phyloP scores from a whole-genome alignment of 2,113 vertebrate genomes.

The Hystrix brachyura region DNA sequence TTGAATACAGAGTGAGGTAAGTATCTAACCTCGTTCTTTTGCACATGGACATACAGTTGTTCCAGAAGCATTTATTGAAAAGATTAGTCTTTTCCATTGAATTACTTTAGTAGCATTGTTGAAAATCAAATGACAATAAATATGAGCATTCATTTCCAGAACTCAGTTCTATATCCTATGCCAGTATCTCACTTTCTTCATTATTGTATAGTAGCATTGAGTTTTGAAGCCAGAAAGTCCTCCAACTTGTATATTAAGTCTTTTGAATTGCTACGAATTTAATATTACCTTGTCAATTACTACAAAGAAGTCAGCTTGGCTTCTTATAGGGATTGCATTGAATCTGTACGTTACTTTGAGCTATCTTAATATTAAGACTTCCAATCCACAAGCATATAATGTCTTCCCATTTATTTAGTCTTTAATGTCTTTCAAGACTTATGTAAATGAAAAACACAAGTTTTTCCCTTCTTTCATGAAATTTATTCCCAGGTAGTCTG shows the following conservation, averaged over 20 bases:
- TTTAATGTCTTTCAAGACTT: conserved; percentile 5
- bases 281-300: neutral
- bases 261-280: neutral
- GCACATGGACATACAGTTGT: neutral
- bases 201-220: neutral
- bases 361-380: neutral
- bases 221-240: neutral
- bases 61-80: neutral
- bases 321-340: neutral
- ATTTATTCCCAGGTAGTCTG: conserved; percentile 6
- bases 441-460: neutral
- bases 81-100: neutral
- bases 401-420: neutral
- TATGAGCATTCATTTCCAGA: neutral
- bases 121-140: neutral
- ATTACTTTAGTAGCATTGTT: neutral
- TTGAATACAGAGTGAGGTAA: neutral
- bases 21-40: neutral
- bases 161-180: neutral
- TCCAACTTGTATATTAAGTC: neutral
- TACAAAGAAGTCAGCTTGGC: neutral
- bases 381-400: neutral
- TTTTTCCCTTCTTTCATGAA: neutral
- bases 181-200: neutral
- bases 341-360: neutral